Conservation (phyloP, 2,888 invertebrate genomes). For the Palloptera scutellata region DNA sequence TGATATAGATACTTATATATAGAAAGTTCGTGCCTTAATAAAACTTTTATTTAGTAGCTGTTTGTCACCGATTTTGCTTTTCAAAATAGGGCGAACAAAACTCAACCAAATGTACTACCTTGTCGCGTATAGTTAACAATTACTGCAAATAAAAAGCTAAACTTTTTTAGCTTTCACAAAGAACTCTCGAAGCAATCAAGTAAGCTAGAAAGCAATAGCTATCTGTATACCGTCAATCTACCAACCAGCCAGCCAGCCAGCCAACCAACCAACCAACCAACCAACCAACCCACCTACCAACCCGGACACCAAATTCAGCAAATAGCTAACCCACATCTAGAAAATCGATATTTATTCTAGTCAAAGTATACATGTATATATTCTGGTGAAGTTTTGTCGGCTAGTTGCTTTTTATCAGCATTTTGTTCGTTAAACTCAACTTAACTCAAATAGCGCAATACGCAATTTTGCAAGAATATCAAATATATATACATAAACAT, state of each 20-base stretch:
- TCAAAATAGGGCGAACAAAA: conserved; percentile 52
- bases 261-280: conserved; percentile 31
- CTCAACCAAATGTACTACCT: conserved; percentile 59
- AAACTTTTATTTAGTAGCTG: not conserved
- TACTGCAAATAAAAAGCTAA: conserved; percentile 46
- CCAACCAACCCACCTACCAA: conserved; percentile 31
- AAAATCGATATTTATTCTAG: conserved; percentile 47
- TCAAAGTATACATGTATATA: conserved; percentile 32
- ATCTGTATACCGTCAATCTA: too few relatives aligned
- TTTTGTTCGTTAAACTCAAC: conserved; percentile 3
- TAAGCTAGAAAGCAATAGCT: not conserved
- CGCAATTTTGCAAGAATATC: not conserved
- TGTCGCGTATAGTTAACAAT: conserved; percentile 58
- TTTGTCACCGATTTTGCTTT: conserved; percentile 8
- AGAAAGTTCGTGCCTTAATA: not conserved
- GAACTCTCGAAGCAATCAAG: conserved; percentile 4
- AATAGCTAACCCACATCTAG: conserved; percentile 16
- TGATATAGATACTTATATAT: not conserved
- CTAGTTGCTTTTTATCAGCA: not conserved
- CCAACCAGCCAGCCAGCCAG: conserved; percentile 26
- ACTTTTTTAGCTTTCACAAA: conserved; percentile 28
- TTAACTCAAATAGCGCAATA: conserved; percentile 2
- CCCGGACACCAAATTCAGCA: conserved; percentile 25
- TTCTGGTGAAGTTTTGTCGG: not conserved
- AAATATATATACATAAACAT: not conserved